Percentiles rank a stretch among this genome's conserved stretches.
Conservation (phyloP, 2,888 invertebrate genomes). For the Salticus scenicus region DNA sequence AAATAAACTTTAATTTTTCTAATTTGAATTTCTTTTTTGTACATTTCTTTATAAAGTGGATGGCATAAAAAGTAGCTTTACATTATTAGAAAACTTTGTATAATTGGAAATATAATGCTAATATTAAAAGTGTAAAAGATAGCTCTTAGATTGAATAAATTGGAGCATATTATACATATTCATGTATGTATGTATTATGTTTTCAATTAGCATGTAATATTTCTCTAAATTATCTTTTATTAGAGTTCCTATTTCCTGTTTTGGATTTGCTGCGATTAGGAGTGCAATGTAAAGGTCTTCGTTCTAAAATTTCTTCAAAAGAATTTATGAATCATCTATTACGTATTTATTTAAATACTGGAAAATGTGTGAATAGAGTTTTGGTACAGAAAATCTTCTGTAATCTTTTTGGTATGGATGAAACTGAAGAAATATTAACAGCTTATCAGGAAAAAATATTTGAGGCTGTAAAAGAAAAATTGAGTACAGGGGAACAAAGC, state of each 20-base stretch:
- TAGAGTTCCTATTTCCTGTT: constrained; percentile 89
- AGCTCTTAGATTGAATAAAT: no score
- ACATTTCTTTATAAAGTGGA: no score
- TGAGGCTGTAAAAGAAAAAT: constrained; percentile 71
- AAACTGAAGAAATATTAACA: constrained; percentile 73
- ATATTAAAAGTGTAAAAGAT: no score
- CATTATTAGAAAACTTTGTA: no score
- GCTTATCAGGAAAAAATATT: constrained; percentile 72
- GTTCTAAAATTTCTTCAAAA: constrained; percentile 77
- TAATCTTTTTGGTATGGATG: constrained; percentile 85
- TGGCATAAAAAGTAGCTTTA: no score
- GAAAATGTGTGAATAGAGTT: constrained; percentile 83
- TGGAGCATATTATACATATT: no score
- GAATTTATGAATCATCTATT: constrained; percentile 74
- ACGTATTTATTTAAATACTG: constrained; percentile 27
- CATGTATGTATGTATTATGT: no score
- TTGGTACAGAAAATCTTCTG: constrained; percentile 85
- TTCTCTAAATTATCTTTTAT: constrained; percentile 63
- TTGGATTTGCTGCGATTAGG: constrained; percentile 90
- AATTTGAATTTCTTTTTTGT: no score
- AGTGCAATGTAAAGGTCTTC: constrained; percentile 83
- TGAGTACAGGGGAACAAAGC: constrained; percentile 74
- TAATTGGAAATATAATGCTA: no score
- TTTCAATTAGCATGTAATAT: no score
- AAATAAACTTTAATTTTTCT: no score